Conservation (phyloP, 1,140 invertebrate species). For the Zaprionus ghesquierei region DNA sequence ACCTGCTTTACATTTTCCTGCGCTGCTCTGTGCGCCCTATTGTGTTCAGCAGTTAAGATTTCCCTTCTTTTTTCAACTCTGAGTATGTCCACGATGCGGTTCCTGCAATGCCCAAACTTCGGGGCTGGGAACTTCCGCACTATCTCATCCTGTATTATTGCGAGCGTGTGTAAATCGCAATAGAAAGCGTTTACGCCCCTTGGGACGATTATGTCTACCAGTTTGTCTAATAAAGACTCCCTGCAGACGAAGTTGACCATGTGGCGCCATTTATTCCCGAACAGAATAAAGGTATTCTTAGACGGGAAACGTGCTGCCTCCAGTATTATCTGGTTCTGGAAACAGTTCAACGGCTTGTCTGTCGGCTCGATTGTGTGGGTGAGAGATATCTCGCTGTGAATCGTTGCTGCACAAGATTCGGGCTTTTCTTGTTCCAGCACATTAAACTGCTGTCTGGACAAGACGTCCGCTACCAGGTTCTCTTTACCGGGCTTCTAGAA, state of each 20-base stretch:
- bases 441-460: conserved; percentile 34
- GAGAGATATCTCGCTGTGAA: too few relatives aligned
- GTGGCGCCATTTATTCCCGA: too few relatives aligned
- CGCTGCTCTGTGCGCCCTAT: too few relatives aligned
- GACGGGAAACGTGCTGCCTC: not conserved
- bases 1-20: too few relatives aligned
- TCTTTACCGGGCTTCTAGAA: too few relatives aligned
- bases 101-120: not conserved
- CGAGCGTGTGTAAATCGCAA: conserved; percentile 2
- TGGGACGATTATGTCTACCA: not conserved
- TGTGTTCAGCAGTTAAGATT: not conserved
- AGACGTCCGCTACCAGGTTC: conserved; percentile 44
- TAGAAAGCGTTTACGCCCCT: not conserved
- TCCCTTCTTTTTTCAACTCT: too few relatives aligned
- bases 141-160: conserved; percentile 1
- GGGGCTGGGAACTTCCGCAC: not conserved
- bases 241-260: too few relatives aligned
- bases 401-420: too few relatives aligned
- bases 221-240: not conserved
- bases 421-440: not conserved
- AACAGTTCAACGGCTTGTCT: too few relatives aligned
- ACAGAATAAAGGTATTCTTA: too few relatives aligned
- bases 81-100: too few relatives aligned
- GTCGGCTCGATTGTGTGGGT: not conserved
- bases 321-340: too few relatives aligned